Evolutionary conservation across 2,888 invertebrate species (phyloP).

Genomic region (Eueremaeus valkanovi): DNA sequence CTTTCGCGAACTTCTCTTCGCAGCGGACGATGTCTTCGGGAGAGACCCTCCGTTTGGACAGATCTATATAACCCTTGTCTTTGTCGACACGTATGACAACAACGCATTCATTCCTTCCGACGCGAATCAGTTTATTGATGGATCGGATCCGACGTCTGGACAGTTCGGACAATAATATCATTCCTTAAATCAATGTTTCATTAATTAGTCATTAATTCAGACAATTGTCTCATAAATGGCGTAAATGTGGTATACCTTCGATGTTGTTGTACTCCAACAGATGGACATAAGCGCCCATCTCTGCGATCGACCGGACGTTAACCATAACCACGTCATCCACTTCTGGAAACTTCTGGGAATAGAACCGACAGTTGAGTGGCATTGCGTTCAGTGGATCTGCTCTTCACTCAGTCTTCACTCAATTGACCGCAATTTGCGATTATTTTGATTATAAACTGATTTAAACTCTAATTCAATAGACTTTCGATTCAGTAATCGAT

Average conservation of each 20-base stretch:
- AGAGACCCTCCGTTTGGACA: slow-evolving; percentile 97
- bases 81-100: slow-evolving; percentile 98
- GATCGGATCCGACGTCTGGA: slow-evolving; percentile 97
- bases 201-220: not conserved
- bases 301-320: slow-evolving; percentile 92
- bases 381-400: slow-evolving; percentile 49
- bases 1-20: slow-evolving; percentile 96
- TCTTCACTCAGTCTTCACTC: not conserved
- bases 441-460: too few relatives aligned
- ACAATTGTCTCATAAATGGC: slow-evolving; percentile 14
- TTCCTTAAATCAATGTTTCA: slow-evolving; percentile 63
- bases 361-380: slow-evolving; percentile 91
- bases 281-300: slow-evolving; percentile 99
- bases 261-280: slow-evolving; percentile 97
- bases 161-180: slow-evolving; percentile 89
- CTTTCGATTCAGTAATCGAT: too few relatives aligned
- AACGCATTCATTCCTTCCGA: slow-evolving; percentile 97
- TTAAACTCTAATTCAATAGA: not conserved
- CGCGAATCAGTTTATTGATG: slow-evolving; percentile 97
- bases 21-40: slow-evolving; percentile 97
- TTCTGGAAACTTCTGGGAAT: slow-evolving; percentile 94
- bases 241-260: slow-evolving; percentile 64
- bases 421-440: not conserved
- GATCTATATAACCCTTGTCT: slow-evolving; percentile 99
- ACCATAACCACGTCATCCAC: slow-evolving; percentile 99